Base-by-base conservation (phyloP, 2,113 vertebrate species). In the Phylloscopus whistleri region DNA sequence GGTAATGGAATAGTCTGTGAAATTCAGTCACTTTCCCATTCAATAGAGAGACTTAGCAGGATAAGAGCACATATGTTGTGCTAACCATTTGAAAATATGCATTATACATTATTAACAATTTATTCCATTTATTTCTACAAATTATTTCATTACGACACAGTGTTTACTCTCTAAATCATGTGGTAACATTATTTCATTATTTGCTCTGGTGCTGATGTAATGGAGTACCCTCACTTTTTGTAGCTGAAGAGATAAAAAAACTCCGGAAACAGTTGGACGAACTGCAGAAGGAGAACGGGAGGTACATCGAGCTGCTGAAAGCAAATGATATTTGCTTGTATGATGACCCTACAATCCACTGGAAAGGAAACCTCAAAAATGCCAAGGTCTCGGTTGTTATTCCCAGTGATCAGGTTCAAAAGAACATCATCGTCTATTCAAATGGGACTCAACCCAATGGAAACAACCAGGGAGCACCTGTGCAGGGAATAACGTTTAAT, bases 341-440 rank as follows among this genome's bases (percentile, higher is more conserved):
- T 19, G 99, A 99, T 62, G 99, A 99, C 94, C 99, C 99, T 64
- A 99, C 99, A 7, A 98, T 99, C 90, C 99, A 99, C 97, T 99
- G 99, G 99, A 99, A 99, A 96, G 99, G 99, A 93, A 99, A 99
- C 91, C 97, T 99, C 74, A 98, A 98, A 81, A 98, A 97, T 37
- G 96, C 99, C 17, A 99, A 99, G 95, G 98, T 99, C 81, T 98
- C 99, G 8, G 98, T 99, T 96, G 98, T 99, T 84, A 98, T 98
- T 85, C 98, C 99, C 7, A 91, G 98, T 66, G 99, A 99, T 90
- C 98, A 99, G 93, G 97, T 98, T 79, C 98, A 98, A 41, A 99
- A 99, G 94, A 99, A 99, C 88, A 99, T 99, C 68, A 98, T 99
- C 37, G 99, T 99, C 81, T 99, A 99, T 97, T 99, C 99, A 64